Evolutionary conservation across 2,888 invertebrate species (phyloP).

Genomic region (Heliconius erato): DNA sequence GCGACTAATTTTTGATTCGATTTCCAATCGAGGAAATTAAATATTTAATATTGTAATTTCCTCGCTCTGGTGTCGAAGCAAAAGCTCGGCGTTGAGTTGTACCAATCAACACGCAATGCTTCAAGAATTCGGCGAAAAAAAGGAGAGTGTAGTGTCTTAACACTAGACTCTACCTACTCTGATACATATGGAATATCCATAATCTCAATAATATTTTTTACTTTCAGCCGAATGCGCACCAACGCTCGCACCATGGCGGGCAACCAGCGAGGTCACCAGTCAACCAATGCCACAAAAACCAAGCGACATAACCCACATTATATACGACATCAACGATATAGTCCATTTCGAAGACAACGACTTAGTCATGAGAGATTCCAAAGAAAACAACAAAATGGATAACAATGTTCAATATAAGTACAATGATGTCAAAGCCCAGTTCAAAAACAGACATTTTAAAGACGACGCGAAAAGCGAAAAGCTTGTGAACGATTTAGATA

Average conservation of each 20-base stretch:
- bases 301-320: constrained; percentile 61
- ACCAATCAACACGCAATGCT: too few species aligned
- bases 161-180: too few species aligned
- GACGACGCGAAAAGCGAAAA: constrained; percentile 47
- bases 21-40: too few species aligned
- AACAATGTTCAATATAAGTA: constrained; percentile 69
- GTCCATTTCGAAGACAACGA: constrained; percentile 83
- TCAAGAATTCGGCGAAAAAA: too few species aligned
- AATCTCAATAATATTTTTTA: background rate
- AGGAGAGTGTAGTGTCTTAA: too few species aligned
- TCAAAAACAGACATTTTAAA: constrained; percentile 48
- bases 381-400: constrained; percentile 75
- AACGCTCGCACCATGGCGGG: constrained; percentile 77
- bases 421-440: constrained; percentile 50
- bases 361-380: constrained; percentile 78
- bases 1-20: too few species aligned
- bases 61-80: too few species aligned
- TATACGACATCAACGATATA: constrained; percentile 80
- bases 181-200: background rate
- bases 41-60: too few species aligned
- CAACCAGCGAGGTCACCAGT: constrained; percentile 68
- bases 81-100: too few species aligned
- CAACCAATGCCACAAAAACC: constrained; percentile 61
- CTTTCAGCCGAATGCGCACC: constrained; percentile 80
- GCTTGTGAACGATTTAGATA: constrained; percentile 47